Evolutionary conservation across 2,888 invertebrate species (phyloP), one percentile per base, ranked within the genome.

Genomic region (Buathra laborator): DNA sequence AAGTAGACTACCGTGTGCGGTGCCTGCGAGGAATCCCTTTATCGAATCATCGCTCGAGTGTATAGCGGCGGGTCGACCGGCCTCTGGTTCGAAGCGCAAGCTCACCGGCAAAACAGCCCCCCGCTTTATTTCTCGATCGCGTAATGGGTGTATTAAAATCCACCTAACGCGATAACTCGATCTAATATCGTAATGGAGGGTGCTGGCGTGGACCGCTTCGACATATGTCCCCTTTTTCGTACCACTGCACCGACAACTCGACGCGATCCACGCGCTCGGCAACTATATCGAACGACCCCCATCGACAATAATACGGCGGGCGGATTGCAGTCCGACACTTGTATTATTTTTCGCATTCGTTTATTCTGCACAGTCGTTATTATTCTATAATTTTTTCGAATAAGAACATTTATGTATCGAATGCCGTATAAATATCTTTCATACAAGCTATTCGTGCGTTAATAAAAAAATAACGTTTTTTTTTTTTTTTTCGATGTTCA

Each of bases 161-260:
- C 87, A 84, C 68, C 89, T 89, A 90, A 89, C 88, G 89, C 86
- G 89, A 90, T 90, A 89, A 91, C 81, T 88, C 86, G 72, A 88
- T 84, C 89, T 89, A 93, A 92, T 92, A 92, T 89, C 90, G 88
- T 92, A 92, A 92, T 92, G 92, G 92, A 92, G 92, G 92, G 91
- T 91, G 79, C 51, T 86, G 83, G 77, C 71, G 87, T 82, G 89
- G 80, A 86, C 75, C 79, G 64, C 85, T 87, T 83, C 90, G 92
- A 91, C 93, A 93, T 92, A 93, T 93, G 93, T 91, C 91, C 89
- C 77, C 84, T 87, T 86, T 88, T 91, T 87, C 92, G 91, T 89
- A 89, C 90, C 91, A 91, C 88, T 91, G 92, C 91, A 88, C 89
- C 89, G 88, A 90, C 89, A 88, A 91, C 91, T 91, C 90, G 91